These are phyloP conservation scores for Xyliphius kryptos DNA, from an alignment of 2,113 vertebrate species.

Conservation along the genomic window DNA sequence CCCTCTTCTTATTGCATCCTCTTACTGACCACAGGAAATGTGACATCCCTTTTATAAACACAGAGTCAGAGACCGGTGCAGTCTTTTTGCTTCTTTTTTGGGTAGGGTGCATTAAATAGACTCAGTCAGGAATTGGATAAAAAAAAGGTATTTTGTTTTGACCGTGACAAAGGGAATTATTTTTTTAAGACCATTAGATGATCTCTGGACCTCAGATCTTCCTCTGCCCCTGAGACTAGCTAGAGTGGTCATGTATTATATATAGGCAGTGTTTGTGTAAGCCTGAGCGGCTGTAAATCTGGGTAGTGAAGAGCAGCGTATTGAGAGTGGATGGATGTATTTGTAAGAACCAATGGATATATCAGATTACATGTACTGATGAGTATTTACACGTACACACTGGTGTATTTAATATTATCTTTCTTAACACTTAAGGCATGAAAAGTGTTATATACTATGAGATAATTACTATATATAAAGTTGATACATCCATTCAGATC, in stretches of 20 bases:
- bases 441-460: background rate
- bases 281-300: conserved; percentile 27
- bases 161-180: background rate
- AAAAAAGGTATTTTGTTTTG: background rate
- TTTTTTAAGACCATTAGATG: conserved; percentile 8
- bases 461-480: no score
- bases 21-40: no score
- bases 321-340: conserved; percentile 6
- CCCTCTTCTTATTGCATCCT: no score
- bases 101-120: no score
- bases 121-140: no score
- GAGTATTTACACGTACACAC: background rate
- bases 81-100: no score
- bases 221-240: conserved; percentile 43
- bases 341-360: background rate
- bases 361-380: background rate
- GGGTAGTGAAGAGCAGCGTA: conserved; percentile 30
- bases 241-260: conserved; percentile 62
- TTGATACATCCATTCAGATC: no score
- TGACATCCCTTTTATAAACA: no score
- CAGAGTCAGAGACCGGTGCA: no score
- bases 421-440: background rate
- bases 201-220: conserved; percentile 24
- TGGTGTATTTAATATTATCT: background rate
- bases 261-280: conserved; percentile 55